Evolutionary conservation across 2,113 vertebrate species (phyloP), one percentile per base, ranked within the genome.

Genomic region (Neomonachus schauinslandi): DNA sequence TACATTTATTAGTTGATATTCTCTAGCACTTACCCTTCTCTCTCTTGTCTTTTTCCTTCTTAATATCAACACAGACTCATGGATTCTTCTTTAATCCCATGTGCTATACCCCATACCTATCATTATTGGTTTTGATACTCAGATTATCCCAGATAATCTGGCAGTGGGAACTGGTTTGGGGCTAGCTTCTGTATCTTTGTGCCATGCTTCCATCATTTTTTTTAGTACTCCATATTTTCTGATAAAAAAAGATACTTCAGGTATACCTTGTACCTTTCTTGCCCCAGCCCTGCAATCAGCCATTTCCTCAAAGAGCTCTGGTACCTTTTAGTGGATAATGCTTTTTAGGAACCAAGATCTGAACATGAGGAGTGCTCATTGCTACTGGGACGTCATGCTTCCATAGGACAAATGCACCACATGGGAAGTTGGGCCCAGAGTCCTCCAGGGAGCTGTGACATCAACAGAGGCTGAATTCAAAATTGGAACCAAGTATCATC

Each of bases 271-370:
- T 67, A 49, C 24, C 57, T 88, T 89, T 76, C 26, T 61, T 84
- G 7, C 26, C 63, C 65, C n/a, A 81, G n/a, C 11, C 28, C 72
- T 49, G 31, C 14, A 31, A 7, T 59, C 82, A 49, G n/a, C 55
- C 82, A 42, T 72, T 95, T 96, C 77, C 89, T 83, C 63, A 81
- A 89, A 74, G 57, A 76, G 6, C n/a, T 21, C 53, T 63, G 76
- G 65, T 72, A n/a, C 80, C 55, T 65, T 42, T 24, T 7, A 59
- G 39, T 13, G 33, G 65, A 22, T 28, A 28, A 10, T 16, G 31
- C 33, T 65, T 74, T 42, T 63, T 88, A 88, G 82, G 63, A 91
- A 59, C 22, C 55, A 83, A 74, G n/a, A 61, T 21, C 18, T 85
- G 57, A 67, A 36, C 57, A 9, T 39, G 4, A 33, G 65, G 51